phyloP scores from a whole-genome alignment of 2,797 vertebrate species.

The Pseudochirops cupreus region DNA sequence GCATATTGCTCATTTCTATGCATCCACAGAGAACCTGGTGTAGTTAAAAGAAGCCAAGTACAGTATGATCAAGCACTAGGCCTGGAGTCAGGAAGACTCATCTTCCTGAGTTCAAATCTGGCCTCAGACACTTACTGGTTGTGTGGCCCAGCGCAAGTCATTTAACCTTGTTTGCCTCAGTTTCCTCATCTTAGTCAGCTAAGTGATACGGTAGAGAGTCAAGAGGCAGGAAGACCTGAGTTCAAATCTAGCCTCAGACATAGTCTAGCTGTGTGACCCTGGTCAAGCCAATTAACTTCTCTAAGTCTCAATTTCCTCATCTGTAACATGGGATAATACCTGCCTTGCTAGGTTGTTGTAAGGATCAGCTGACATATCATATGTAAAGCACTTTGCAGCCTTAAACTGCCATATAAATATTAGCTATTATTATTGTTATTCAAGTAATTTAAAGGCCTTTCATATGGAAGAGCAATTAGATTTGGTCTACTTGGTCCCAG shows the following conservation, averaged over 20 bases:
- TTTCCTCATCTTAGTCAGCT: neutral
- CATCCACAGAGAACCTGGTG: conserved; percentile 79
- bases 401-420: neutral
- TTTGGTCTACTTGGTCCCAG: neutral
- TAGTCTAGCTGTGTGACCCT: neutral
- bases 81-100: neutral
- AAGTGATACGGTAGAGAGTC: neutral
- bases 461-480: neutral
- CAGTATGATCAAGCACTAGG: neutral
- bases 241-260: neutral
- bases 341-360: neutral
- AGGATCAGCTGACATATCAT: neutral
- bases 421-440: neutral
- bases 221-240: neutral
- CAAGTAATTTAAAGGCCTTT: neutral
- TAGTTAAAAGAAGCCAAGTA: conserved; percentile 72
- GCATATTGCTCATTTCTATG: conserved; percentile 69
- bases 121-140: neutral
- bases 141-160: neutral
- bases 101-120: neutral
- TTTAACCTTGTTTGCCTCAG: neutral
- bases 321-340: neutral
- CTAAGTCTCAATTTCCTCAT: neutral
- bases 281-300: neutral
- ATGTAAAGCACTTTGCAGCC: neutral